Evolutionary conservation across 2,888 invertebrate species (phyloP).

Genomic region (Pegoplata infirma): DNA sequence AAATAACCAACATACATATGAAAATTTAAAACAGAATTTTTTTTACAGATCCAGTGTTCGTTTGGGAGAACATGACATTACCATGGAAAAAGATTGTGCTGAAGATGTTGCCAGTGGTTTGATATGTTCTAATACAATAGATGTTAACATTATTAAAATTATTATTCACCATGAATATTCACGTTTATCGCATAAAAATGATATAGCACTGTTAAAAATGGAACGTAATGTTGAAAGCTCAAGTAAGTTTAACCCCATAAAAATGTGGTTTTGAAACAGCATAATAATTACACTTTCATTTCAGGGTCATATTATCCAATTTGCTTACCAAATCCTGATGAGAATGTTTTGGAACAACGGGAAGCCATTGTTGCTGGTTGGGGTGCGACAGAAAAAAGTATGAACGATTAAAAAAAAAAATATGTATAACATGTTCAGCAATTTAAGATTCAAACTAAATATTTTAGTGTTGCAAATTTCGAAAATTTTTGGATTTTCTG

Average conservation of each 20-base stretch:
- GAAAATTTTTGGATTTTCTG: too few relatives aligned
- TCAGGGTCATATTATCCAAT: conserved; percentile 47
- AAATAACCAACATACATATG: too few relatives aligned
- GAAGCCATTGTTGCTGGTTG: conserved; percentile 34
- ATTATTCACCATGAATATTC: conserved; percentile 42
- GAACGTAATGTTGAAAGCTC: background rate
- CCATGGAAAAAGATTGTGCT: conserved; percentile 24
- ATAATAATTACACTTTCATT: background rate
- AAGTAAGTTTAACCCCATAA: too few relatives aligned
- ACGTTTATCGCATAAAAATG: conserved; percentile 35
- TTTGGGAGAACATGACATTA: conserved; percentile 44
- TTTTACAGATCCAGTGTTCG: conserved; percentile 32
- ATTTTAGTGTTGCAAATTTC: background rate
- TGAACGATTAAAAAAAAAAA: too few relatives aligned
- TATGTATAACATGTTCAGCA: background rate
- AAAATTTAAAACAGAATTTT: too few relatives aligned
- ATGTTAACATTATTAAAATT: conserved; percentile 36
- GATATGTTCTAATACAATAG: conserved; percentile 27
- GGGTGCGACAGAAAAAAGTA: conserved; percentile 52
- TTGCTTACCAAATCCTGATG: conserved; percentile 25
- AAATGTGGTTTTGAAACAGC: background rate
- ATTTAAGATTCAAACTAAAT: background rate
- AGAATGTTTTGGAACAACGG: background rate
- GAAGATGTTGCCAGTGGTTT: conserved; percentile 15
- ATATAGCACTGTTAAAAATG: conserved; percentile 34